Evolutionary conservation across 2,797 vertebrate genomes (phyloP), one percentile per base, ranked within the genome.

Genomic region (Trematomus bernacchii): DNA sequence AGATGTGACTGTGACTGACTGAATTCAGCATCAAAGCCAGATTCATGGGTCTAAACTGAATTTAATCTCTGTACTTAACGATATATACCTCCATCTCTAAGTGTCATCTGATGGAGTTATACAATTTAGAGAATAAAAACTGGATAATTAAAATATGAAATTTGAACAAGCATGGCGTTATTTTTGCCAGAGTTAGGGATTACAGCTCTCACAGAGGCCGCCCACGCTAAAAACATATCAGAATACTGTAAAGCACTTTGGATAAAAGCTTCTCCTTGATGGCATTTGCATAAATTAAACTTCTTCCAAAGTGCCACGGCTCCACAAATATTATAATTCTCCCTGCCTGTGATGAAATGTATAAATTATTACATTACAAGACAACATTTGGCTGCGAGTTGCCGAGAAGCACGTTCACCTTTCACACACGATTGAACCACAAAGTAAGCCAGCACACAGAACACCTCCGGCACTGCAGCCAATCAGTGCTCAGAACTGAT

Each of bases 241-340:
- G 33, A 64, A 19, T 15, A 69, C 57, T 57, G 51, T 71, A 61
- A 66, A 76, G 75, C 69, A 66, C 75, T 80, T 23, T 52, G 70
- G 73, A 77, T 78, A 59, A 82, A 82, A 77, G 81, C 77, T 60
- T 23, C 73, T 62, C 66, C 50, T 66, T 51, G 70, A 73, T 47
- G 58, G 65, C 48, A 83, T 83, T 83, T 83, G 61, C 85, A 87
- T 80, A 71, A 79, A 80, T 87, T 67, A 83, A 85, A 76, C 72
- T 14, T 78, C 73, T 43, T 71, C 27, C 62, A 72, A 68, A 79
- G 65, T 73, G 76, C 73, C 79, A 65, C 69, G 19, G 63, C 58
- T 52, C 51, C 19, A 11, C 52, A 64, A 46, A 80, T 42, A 54
- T 68, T 23, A 18, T 80, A 43, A 77, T 67, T 74, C 57, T 6